These are phyloP conservation scores for Megaptera novaeangliae DNA, from an alignment of 2,113 vertebrate genomes.

Conservation along the genomic window DNA sequence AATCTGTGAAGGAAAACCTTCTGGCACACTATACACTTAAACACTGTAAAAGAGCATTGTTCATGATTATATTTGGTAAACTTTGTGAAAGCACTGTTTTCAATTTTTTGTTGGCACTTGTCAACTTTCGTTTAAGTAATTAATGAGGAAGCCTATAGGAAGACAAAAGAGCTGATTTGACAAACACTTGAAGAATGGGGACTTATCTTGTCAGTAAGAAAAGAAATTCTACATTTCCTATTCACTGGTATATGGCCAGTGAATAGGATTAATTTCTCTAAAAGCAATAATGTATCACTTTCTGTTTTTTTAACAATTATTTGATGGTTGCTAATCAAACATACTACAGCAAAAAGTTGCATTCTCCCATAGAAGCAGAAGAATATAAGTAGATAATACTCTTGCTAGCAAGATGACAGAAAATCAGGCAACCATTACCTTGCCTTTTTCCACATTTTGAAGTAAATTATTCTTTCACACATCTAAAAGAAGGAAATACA, in stretches of 20 bases:
- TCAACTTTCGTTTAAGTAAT: neutral
- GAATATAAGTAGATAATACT: neutral
- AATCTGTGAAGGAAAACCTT: neutral
- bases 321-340: neutral
- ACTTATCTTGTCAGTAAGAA: neutral
- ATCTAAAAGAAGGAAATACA: neutral
- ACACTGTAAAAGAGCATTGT: neutral
- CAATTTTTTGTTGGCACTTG: neutral
- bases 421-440: neutral
- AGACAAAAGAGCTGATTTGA: conserved; percentile 13
- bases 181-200: neutral
- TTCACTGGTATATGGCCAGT: neutral
- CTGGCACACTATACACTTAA: neutral
- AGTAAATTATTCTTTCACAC: neutral
- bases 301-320: neutral
- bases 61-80: neutral
- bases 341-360: neutral
- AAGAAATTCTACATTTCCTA: neutral
- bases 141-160: neutral
- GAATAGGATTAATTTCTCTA: conserved; percentile 5
- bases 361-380: neutral
- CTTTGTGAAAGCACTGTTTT: neutral
- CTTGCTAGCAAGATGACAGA: neutral
- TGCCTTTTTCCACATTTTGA: neutral
- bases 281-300: neutral